Evolutionary conservation across 2,888 invertebrate genomes (phyloP).

Genomic region (Mantis religiosa): DNA sequence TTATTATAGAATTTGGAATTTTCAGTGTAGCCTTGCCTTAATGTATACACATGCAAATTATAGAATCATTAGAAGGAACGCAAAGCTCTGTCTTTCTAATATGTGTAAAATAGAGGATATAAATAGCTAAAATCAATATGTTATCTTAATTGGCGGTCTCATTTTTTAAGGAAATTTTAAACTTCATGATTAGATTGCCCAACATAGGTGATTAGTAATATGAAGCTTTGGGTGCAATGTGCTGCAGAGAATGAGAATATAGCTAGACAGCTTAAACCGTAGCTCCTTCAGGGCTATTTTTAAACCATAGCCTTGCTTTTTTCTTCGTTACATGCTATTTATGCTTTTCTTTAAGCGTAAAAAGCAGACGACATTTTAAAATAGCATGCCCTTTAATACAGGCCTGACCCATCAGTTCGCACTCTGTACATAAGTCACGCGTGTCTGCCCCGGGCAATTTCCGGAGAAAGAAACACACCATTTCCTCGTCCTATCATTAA

Average conservation of each 20-base stretch:
- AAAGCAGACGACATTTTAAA: neutral
- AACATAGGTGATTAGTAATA: too few species aligned
- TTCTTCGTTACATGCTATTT: neutral
- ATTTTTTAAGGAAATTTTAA: too few species aligned
- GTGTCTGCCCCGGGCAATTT: neutral
- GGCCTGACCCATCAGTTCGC: neutral
- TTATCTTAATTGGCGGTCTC: too few species aligned
- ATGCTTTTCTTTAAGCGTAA: neutral
- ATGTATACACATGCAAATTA: too few species aligned
- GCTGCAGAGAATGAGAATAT: neutral
- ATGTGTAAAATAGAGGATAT: too few species aligned
- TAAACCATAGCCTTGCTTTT: neutral
- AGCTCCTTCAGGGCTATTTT: neutral
- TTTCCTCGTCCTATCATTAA: neutral
- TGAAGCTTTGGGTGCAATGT: neutral
- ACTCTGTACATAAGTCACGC: neutral
- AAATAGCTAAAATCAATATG: too few species aligned
- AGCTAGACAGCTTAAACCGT: neutral
- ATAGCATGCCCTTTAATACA: neutral
- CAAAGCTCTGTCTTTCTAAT: too few species aligned
- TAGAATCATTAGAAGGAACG: too few species aligned
- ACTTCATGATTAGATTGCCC: too few species aligned
- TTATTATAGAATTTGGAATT: too few species aligned
- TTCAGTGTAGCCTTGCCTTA: too few species aligned
- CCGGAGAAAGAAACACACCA: neutral